phyloP scores from a whole-genome alignment of 2,113 vertebrate genomes.

The Pungitius pungitius region DNA sequence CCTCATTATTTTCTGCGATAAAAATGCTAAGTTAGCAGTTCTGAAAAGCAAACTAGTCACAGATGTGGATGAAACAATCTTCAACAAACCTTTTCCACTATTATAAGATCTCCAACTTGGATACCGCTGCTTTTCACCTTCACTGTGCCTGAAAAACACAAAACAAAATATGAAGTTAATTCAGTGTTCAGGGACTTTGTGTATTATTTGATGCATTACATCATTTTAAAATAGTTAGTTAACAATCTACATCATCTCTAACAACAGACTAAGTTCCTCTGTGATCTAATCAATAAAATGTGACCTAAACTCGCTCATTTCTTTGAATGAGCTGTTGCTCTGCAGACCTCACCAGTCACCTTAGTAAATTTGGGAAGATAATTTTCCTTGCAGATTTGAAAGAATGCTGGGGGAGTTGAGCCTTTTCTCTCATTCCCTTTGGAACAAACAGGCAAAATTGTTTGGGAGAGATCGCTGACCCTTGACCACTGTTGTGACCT shows the following conservation, averaged over 20 bases:
- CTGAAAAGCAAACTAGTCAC: constrained; percentile 61
- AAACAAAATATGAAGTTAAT: constrained; percentile 27
- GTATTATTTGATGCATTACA: neutral
- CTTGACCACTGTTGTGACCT: constrained; percentile 76
- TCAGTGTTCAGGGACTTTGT: neutral
- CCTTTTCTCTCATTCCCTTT: constrained; percentile 76
- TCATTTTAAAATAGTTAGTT: neutral
- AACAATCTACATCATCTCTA: neutral
- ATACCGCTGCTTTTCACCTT: constrained; percentile 97
- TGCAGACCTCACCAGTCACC: constrained; percentile 36
- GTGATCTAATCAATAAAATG: neutral
- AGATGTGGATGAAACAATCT: constrained; percentile 56
- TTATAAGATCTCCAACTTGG: constrained; percentile 96
- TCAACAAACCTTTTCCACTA: constrained; percentile 95
- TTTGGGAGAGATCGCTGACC: constrained; percentile 83
- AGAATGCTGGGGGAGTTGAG: constrained; percentile 72
- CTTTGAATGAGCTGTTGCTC: constrained; percentile 28
- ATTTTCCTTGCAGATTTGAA: constrained; percentile 70
- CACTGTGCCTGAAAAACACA: constrained; percentile 85
- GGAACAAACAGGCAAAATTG: constrained; percentile 81
- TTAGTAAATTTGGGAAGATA: constrained; percentile 50
- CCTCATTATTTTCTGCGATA: constrained; percentile 58
- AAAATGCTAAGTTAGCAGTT: constrained; percentile 49
- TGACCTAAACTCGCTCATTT: neutral
- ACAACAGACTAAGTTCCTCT: neutral